Base-by-base conservation (phyloP, 2,888 invertebrate species). In the Acanthoscelides obtectus region DNA sequence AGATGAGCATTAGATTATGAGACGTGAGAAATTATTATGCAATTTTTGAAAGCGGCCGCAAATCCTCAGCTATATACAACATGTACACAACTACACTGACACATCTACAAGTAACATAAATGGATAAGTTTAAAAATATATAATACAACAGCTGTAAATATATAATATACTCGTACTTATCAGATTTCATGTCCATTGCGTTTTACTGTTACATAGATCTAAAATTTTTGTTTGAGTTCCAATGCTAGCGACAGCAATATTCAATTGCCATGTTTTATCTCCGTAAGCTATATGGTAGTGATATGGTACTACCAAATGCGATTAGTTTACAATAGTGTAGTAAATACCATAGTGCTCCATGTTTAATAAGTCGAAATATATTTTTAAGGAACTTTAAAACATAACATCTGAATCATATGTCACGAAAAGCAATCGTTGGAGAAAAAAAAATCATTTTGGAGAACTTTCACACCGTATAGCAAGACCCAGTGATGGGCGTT, bases 71-170 rank as follows among this genome's bases (percentile, higher is more conserved):
- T 66, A 66, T 66, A 22, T 83, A 84, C 83, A 84, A 83, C 83
- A 84, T 83, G 81, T 83, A 83, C 82, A 82, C 82, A 83, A 82
- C 82, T 83, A 84, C 83, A 84, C 81, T 83, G 83, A 84, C 83
- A 84, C 83, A 84, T 80, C 83, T 84, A 84, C 81, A 80, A 78
- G 81, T 27, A 68, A 80, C 79, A 77, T 80, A 81, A 81, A 79
- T 78, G 80, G 81, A 83, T 83, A 84, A 82, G 81, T 82, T 84
- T 83, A 81, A 83, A 84, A 84, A 83, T 83, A 84, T 84, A 84
- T 83, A 75, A 73, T 76, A 77, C 77, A 82, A 83, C 82, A 83
- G 83, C 82, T 84, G 84, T 83, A 83, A 83, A 83, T 83, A 83
- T 82, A 83, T 79, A 80, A 77, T 75, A 70, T 72, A 74, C 78